phyloP scores from a whole-genome alignment of 2,797 vertebrate species.

The Thaleichthys pacificus region DNA sequence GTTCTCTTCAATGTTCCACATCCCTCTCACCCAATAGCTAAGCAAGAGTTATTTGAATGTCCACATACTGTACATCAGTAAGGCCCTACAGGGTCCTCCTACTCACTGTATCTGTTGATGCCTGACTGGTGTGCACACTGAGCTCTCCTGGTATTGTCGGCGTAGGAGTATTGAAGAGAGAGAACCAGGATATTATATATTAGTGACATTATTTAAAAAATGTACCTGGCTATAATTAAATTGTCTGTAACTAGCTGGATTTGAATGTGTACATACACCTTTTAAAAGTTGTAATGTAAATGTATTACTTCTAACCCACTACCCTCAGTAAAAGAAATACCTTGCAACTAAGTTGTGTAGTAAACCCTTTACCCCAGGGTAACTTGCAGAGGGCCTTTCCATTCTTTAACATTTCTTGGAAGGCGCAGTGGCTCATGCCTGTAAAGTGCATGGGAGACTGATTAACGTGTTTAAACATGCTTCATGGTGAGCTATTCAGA shows the following conservation, averaged over 20 bases:
- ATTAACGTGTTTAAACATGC: too few relatives aligned
- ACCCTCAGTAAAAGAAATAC: too few relatives aligned
- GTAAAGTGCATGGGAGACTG: too few relatives aligned
- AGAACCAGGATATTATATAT: not conserved
- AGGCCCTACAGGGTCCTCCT: not conserved
- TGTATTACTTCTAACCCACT: not conserved
- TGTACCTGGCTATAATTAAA: not conserved
- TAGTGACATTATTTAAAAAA: too few relatives aligned
- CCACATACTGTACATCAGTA: too few relatives aligned
- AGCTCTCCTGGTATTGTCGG: not conserved
- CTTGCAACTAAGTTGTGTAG: too few relatives aligned
- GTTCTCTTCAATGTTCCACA: not conserved
- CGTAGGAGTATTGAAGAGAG: not conserved
- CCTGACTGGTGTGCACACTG: not conserved
- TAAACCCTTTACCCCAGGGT: too few relatives aligned
- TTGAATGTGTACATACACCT: conserved; percentile 11
- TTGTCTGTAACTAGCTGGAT: not conserved
- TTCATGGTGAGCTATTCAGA: too few relatives aligned
- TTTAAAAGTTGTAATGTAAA: not conserved
- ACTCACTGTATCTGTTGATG: not conserved
- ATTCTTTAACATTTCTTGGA: too few relatives aligned
- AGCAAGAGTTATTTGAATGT: too few relatives aligned
- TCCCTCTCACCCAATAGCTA: not conserved
- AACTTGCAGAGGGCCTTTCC: too few relatives aligned
- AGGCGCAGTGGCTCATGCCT: too few relatives aligned